Conservation (phyloP, 2,888 invertebrate genomes). For the Nemurella pictetii region DNA sequence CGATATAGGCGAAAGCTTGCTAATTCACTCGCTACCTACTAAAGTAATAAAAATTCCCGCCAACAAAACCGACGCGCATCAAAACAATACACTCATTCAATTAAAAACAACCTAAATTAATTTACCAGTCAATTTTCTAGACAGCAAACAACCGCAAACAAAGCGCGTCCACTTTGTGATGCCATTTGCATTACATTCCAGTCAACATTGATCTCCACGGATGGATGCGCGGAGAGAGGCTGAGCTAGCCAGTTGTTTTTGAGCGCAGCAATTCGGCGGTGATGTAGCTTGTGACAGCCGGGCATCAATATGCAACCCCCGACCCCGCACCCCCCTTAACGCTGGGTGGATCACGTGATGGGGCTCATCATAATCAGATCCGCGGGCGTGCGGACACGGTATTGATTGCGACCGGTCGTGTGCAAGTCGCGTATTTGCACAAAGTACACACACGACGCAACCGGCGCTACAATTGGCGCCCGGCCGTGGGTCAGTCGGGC, state of each 20-base stretch:
- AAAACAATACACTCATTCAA: not conserved
- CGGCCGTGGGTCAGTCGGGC: not conserved
- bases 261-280: not conserved
- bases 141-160: not conserved
- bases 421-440: not conserved
- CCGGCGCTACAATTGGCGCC: not conserved
- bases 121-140: not conserved
- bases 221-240: no score
- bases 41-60: not conserved
- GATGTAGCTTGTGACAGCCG: not conserved
- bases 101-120: not conserved
- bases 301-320: not conserved
- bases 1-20: not conserved
- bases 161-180: not conserved
- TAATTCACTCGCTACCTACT: not conserved
- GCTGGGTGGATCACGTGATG: not conserved
- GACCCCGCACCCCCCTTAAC: not conserved
- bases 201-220: not conserved
- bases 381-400: not conserved
- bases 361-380: not conserved
- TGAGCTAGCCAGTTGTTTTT: not conserved
- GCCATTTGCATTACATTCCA: not conserved
- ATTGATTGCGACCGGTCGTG: not conserved
- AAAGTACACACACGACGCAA: not conserved
- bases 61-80: not conserved